Percentiles rank a stretch among this genome's conserved stretches.
These are phyloP conservation scores for Invenusta paracnida DNA, from an alignment of 2,888 invertebrate genomes.

Conservation along the genomic window DNA sequence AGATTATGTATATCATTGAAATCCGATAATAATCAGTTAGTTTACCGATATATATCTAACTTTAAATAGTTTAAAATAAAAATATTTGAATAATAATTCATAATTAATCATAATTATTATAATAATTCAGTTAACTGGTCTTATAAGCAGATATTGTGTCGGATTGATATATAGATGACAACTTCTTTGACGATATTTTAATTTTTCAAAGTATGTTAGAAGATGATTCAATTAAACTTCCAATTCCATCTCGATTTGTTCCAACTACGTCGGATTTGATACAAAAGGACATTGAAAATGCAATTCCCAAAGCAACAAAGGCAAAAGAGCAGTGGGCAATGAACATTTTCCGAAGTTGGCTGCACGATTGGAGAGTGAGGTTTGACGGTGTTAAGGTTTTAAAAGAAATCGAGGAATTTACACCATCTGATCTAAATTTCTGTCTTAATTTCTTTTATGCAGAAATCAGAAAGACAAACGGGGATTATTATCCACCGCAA, in stretches of 20 bases:
- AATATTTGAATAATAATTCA: conserved; percentile 22
- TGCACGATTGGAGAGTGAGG: conserved; percentile 30
- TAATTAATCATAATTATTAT: neutral
- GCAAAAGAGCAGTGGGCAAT: conserved; percentile 8
- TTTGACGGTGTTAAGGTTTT: neutral
- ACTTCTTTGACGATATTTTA: neutral
- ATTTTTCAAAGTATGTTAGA: neutral
- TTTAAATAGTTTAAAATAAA: conserved; percentile 3
- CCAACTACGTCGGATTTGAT: conserved; percentile 6
- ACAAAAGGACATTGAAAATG: conserved; percentile 19
- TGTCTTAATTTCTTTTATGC: conserved; percentile 3
- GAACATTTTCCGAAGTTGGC: conserved; percentile 30
- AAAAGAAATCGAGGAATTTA: conserved; percentile 29
- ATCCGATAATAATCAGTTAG: neutral
- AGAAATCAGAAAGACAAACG: conserved; percentile 15
- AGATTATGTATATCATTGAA: neutral
- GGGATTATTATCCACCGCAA: conserved; percentile 16
- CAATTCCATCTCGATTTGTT: conserved; percentile 29
- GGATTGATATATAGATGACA: neutral
- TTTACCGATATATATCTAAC: conserved; percentile 7
- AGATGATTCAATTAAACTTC: conserved; percentile 13
- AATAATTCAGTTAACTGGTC: conserved; percentile 11
- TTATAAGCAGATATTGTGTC: conserved; percentile 9
- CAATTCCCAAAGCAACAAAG: conserved; percentile 29
- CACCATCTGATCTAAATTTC: neutral